Evolutionary conservation across 2,113 vertebrate genomes (phyloP).

Genomic region (Cyanistes caeruleus): DNA sequence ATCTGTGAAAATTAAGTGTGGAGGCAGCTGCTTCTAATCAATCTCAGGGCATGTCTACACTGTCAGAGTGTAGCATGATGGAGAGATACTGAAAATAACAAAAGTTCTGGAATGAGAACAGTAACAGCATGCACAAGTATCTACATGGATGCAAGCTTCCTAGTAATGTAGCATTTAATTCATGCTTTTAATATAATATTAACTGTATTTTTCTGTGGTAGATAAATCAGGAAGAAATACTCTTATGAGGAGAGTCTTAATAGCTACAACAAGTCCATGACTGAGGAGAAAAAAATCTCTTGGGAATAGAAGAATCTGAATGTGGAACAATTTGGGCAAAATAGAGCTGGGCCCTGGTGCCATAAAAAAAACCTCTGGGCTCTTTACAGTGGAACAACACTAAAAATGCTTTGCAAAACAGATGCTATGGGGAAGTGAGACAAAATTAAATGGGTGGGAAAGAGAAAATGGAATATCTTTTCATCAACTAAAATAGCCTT

Average conservation of each 20-base stretch:
- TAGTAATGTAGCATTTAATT: neutral
- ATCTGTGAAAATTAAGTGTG: constrained; percentile 12
- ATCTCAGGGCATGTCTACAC: neutral
- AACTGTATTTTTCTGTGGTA: neutral
- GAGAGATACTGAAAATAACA: neutral
- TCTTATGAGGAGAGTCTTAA: neutral
- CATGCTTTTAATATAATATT: neutral
- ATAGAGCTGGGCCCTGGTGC: neutral
- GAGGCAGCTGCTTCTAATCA: constrained; percentile 15
- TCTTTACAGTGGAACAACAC: neutral
- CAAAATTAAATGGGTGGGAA: neutral
- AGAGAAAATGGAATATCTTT: neutral
- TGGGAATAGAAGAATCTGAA: neutral
- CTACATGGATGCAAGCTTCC: neutral
- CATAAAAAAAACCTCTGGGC: neutral
- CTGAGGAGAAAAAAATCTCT: neutral
- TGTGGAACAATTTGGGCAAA: neutral
- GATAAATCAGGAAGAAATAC: constrained; percentile 10
- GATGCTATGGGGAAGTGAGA: neutral
- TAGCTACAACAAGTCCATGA: neutral
- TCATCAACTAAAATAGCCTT: neutral
- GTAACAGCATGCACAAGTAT: neutral
- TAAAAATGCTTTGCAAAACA: neutral
- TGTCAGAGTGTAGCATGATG: neutral
- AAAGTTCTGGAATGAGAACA: neutral